Base-by-base conservation (phyloP, 2,888 invertebrate genomes). In the Aleiodes testaceus region DNA sequence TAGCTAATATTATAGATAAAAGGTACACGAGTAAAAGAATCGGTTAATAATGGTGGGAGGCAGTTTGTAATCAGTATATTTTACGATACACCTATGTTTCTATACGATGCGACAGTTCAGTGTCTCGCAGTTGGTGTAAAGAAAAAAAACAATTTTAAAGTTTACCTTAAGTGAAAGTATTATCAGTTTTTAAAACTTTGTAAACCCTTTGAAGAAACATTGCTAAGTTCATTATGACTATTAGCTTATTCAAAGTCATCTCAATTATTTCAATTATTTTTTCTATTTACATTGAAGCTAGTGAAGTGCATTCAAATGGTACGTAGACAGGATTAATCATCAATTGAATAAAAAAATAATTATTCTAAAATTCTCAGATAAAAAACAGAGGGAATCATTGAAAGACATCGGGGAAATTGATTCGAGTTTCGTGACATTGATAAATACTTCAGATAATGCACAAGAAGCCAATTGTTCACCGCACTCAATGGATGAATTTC, bases 401-500 rank as follows among this genome's bases (percentile, higher is more conserved):
- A 12, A 12, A 14, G 42, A 7, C 7, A 4, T 11, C 11, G 44
- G 11, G 9, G 44, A 42, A 11, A 44, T 11, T 61, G 5, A 55
- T 11, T 55, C 36, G 6, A 36, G 12, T 55, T 55, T 55, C 6
- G 26, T 55, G 55, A 55, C 55, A 55, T 55, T 55, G 55, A 63
- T 42, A 63, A 63, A 63, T 20, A 45, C 44, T 63, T 3, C 22
- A 11, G 12, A 68, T 12, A 22, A 52, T 42, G 47, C 7, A 45
- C 11, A 55, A 6, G 42, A 63, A 14, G 64, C 18, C 1, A 79
- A 79, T 9, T 87, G 87, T 66, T 71, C 80, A 16, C 55, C 74
- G 0, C 82, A 80, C 61, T 90, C 92, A 0, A 82, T 89, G 6
- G 89, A 90, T 0, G 91, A 92, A 76, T 92, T 93, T 78, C 93